phyloP scores from a whole-genome alignment of 2,888 invertebrate genomes.

The Coecobrya sp. region DNA sequence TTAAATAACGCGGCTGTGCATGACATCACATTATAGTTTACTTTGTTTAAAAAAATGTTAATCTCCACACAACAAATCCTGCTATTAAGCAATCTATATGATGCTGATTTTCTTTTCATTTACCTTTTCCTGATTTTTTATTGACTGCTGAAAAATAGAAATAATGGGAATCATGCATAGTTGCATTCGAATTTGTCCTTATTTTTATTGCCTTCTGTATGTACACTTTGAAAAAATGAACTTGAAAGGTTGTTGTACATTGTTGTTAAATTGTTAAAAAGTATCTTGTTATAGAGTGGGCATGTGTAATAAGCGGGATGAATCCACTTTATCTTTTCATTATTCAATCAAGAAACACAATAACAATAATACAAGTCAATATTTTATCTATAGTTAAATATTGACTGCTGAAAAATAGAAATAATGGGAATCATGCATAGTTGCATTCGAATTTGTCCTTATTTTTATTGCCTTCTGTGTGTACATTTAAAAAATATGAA shows the following conservation, averaged over 20 bases:
- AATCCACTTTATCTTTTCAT: background rate
- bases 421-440: constrained; percentile 14
- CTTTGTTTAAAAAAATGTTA: background rate
- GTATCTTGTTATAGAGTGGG: background rate
- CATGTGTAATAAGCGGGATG: background rate
- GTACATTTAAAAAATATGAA: constrained; percentile 65
- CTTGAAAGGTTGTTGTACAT: constrained; percentile 71
- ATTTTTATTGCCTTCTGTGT: constrained; percentile 33
- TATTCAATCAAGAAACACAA: background rate
- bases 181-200: background rate
- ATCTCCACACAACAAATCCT: background rate
- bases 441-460: background rate
- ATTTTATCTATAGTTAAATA: constrained; percentile 2
- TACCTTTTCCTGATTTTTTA: constrained; percentile 23
- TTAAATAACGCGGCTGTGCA: constrained; percentile 29
- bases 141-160: background rate
- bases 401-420: no score
- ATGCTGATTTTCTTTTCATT: background rate
- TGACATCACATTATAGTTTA: background rate
- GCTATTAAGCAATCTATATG: background rate
- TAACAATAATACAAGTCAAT: background rate
- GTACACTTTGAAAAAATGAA: constrained; percentile 69
- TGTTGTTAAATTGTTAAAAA: background rate
- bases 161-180: constrained; percentile 14
- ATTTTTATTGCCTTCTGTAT: constrained; percentile 34